Evolutionary conservation across 2,797 vertebrate species (phyloP).

Genomic region (Chromobotia macracanthus): DNA sequence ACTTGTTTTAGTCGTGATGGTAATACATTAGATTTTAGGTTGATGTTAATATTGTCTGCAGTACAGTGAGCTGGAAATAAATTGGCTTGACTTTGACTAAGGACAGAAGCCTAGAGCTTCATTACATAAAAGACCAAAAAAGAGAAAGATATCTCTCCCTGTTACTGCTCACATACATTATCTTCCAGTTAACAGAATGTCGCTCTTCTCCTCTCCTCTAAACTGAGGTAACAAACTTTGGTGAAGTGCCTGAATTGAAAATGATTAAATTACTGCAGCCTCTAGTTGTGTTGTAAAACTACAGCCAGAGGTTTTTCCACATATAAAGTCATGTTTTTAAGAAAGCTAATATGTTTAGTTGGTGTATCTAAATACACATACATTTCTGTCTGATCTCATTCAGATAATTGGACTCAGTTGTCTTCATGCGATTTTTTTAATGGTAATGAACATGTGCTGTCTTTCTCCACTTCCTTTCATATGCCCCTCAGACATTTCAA

Average conservation of each 20-base stretch:
- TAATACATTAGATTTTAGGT: neutral
- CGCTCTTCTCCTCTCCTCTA: neutral
- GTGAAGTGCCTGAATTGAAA: neutral
- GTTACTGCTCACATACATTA: neutral
- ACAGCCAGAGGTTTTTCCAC: neutral
- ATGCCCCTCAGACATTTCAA: neutral
- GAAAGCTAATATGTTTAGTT: too few relatives aligned
- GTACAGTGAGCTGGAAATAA: neutral
- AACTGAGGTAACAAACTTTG: neutral
- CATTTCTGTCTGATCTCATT: neutral
- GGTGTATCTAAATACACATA: neutral
- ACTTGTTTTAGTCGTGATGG: too few relatives aligned
- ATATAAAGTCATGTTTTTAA: neutral
- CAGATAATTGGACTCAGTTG: neutral
- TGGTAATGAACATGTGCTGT: neutral
- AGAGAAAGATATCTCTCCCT: neutral
- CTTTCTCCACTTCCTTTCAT: neutral
- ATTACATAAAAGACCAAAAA: neutral
- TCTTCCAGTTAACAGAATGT: neutral
- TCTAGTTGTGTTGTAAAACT: neutral
- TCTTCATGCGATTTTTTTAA: neutral
- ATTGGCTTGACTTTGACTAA: conserved; percentile 5
- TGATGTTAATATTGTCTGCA: neutral
- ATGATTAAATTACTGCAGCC: neutral
- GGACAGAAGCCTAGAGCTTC: neutral